These are phyloP conservation scores for Parapristionchus giblindavisi DNA, from an alignment of 2,888 invertebrate species.

Conservation along the genomic window DNA sequence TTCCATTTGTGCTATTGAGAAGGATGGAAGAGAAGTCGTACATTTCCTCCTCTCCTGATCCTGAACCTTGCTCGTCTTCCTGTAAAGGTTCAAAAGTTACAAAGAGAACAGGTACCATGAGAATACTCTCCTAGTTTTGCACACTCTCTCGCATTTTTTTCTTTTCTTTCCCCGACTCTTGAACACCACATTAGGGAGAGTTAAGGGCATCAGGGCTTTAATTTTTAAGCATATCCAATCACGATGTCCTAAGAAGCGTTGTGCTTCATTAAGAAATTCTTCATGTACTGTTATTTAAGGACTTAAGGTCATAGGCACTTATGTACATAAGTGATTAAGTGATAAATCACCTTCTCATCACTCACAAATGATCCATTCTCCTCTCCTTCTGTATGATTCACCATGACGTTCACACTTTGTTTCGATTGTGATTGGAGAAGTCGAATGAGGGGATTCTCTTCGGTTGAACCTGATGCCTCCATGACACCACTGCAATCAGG, in stretches of 20 bases:
- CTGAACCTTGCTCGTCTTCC: slow-evolving; percentile 27
- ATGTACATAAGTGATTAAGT: too few relatives aligned
- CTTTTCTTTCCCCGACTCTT: too few relatives aligned
- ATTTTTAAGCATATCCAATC: too few relatives aligned
- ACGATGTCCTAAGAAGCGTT: too few relatives aligned
- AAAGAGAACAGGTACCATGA: too few relatives aligned
- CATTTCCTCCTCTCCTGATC: slow-evolving; percentile 16
- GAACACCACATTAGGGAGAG: too few relatives aligned
- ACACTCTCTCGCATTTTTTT: too few relatives aligned
- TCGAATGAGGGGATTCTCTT: slow-evolving; percentile 37
- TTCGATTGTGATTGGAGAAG: slow-evolving; percentile 25
- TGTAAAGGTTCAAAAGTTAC: neutral
- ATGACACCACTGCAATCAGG: slow-evolving; percentile 29
- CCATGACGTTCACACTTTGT: slow-evolving; percentile 21
- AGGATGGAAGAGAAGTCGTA: slow-evolving; percentile 37
- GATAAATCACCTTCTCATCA: neutral
- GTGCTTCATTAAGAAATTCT: slow-evolving; percentile 11
- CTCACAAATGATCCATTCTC: slow-evolving; percentile 20
- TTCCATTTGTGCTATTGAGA: slow-evolving; percentile 14
- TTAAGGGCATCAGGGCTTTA: too few relatives aligned
- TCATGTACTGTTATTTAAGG: too few relatives aligned
- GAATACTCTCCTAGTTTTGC: too few relatives aligned
- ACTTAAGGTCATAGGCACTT: too few relatives aligned
- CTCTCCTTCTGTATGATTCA: slow-evolving; percentile 16
- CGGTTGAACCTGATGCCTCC: slow-evolving; percentile 24